These are phyloP conservation scores for Chaetodon trifasciatus DNA, from an alignment of 2,797 vertebrate species.

Conservation along the genomic window DNA sequence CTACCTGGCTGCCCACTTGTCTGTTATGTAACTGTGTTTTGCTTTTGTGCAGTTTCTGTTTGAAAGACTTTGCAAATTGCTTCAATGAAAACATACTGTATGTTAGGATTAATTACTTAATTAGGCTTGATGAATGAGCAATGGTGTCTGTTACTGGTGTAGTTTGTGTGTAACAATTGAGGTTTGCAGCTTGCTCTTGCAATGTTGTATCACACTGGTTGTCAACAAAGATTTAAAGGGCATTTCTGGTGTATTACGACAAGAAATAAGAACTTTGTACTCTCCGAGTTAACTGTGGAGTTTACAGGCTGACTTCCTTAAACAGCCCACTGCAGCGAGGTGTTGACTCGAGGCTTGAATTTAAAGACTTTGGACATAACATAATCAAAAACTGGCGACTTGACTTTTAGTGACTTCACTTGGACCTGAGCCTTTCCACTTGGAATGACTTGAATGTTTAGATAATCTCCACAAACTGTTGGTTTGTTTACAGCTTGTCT, in stretches of 20 bases:
- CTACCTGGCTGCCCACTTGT: conserved; percentile 21
- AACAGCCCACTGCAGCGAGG: neutral
- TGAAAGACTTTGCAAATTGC: neutral
- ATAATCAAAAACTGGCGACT: too few species aligned
- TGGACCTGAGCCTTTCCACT: neutral
- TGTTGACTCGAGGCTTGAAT: neutral
- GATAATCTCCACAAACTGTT: neutral
- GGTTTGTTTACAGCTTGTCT: neutral
- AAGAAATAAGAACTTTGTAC: neutral
- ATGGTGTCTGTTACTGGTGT: neutral
- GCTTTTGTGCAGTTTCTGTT: conserved; percentile 33
- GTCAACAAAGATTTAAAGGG: neutral
- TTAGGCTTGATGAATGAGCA: neutral
- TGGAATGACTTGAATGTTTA: neutral
- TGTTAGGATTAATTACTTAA: neutral
- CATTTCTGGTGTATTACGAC: neutral
- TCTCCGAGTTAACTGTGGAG: neutral
- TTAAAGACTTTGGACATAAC: neutral
- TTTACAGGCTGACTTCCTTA: neutral
- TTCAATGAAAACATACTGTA: conserved; percentile 3
- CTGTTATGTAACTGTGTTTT: conserved; percentile 36
- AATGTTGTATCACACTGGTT: neutral
- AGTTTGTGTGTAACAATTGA: neutral
- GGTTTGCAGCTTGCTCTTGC: too few species aligned
- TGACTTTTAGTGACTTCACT: neutral